Conservation (phyloP, 2,888 invertebrate genomes). For the Tiliacea aurago region DNA sequence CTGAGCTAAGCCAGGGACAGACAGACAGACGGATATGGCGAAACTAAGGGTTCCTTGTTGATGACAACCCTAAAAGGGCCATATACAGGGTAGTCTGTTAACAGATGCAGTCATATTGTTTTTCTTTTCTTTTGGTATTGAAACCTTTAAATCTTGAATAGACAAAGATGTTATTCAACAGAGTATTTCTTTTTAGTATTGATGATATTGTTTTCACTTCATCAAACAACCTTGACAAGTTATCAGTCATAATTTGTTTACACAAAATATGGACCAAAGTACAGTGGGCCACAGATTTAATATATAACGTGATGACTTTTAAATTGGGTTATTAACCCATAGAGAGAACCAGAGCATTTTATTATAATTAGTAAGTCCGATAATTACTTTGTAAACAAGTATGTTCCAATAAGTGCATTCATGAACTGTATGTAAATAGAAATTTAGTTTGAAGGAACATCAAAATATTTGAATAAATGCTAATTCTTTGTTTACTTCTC, state of each 20-base stretch:
- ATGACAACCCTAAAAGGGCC: no score
- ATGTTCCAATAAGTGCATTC: conserved; percentile 5
- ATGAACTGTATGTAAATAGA: conserved; percentile 24
- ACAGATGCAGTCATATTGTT: neutral
- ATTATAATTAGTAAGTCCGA: neutral
- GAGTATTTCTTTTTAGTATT: neutral
- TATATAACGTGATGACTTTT: neutral
- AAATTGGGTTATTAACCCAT: neutral
- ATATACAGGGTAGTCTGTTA: no score
- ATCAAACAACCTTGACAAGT: conserved; percentile 22
- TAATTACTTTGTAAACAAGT: conserved; percentile 18
- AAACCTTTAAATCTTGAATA: neutral
- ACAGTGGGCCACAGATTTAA: neutral
- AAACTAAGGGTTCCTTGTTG: no score
- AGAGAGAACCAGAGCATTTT: neutral
- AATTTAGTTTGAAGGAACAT: conserved; percentile 11
- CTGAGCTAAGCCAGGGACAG: no score
- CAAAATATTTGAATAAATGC: conserved; percentile 30
- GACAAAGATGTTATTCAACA: conserved; percentile 3
- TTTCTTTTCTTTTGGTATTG: neutral
- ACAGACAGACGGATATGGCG: no score
- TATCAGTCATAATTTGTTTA: conserved; percentile 25
- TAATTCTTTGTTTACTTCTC: conserved; percentile 38
- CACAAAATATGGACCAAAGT: conserved; percentile 28
- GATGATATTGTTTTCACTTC: conserved; percentile 10